Percentiles rank a stretch among this genome's conserved stretches.
phyloP scores from a whole-genome alignment of 2,113 vertebrate species.

The Scartelaos histophorus region DNA sequence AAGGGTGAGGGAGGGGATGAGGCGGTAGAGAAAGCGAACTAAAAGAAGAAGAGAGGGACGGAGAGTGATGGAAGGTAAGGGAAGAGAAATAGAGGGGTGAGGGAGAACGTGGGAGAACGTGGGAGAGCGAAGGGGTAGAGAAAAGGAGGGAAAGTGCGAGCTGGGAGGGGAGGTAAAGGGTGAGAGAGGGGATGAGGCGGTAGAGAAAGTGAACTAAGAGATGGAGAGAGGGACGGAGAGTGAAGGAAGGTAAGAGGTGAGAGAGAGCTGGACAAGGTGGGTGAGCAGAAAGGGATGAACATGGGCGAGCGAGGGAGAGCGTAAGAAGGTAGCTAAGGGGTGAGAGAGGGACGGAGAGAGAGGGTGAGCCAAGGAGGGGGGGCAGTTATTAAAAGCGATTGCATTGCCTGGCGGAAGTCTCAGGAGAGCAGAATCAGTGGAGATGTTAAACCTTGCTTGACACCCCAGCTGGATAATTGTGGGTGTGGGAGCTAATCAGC shows the following conservation, averaged over 20 bases:
- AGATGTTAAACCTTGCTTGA: slow-evolving; percentile 99
- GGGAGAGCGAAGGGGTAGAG: background rate
- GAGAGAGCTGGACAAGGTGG: too few species aligned
- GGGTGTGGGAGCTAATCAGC: slow-evolving; percentile 99
- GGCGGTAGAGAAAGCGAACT: too few species aligned
- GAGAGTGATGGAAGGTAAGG: too few species aligned
- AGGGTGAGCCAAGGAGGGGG: slow-evolving; percentile 76
- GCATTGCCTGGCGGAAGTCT: slow-evolving; percentile 99
- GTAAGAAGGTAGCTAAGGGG: background rate
- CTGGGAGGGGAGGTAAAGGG: too few species aligned
- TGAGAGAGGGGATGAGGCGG: too few species aligned
- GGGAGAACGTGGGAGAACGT: background rate
- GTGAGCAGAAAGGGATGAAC: background rate
- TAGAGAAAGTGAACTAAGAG: too few species aligned
- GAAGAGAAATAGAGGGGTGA: too few species aligned
- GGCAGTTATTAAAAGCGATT: slow-evolving; percentile 99
- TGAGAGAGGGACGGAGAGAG: slow-evolving; percentile 34
- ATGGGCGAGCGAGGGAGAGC: background rate
- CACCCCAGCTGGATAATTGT: slow-evolving; percentile 99
- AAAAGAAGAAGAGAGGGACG: too few species aligned
- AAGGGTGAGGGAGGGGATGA: too few species aligned
- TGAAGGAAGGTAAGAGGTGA: too few species aligned
- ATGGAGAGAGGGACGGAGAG: too few species aligned
- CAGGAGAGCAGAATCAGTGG: slow-evolving; percentile 99
- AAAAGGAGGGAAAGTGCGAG: slow-evolving; percentile 21